Base-by-base conservation (phyloP, 23 tunicate genomes). In the Ascidia mentula region DNA sequence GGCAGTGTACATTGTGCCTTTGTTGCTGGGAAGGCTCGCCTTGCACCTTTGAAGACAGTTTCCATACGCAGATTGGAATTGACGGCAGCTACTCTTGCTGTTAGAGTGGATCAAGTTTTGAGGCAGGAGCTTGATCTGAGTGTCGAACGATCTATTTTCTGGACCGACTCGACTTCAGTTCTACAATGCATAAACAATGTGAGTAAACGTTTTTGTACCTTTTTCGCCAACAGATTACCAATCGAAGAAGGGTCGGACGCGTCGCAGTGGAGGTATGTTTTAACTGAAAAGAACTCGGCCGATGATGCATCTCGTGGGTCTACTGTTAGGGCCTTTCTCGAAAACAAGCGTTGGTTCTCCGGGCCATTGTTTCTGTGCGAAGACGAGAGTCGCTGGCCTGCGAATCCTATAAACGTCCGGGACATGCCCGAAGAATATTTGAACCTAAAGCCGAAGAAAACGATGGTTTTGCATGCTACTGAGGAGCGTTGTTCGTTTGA, bases 191-290 rank as follows among this genome's bases (percentile, higher is more conserved):
- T 42, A 12, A 42, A 42, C 15, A 42, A 42, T 28, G 65, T 53
- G 13, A 53, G 13, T 53, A 53, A 9, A 9, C 65, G 65, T 53
- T 53, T 53, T 15, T 53, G 65, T 53, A 53, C 65, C 65, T 53
- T 53, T 53, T 6, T 53, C 13, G 65, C 65, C 7, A 53, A 6
- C 65, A 6, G 65, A 53, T 9, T 53, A 28, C 28, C 13, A 28
- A 53, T 53, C 24, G 65, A 53, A 9, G 13, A 53, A 53, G 65
- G 65, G 13, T 53, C 65, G 2, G 65, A 53, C 65, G 65, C 65
- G 65, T 53, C 65, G 65, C 65, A 53, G 65, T 53, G 65, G 65
- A 53, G 24, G n/a, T n/a, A n/a, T n/a, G n/a, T n/a, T n/a, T n/a
- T n/a, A n/a, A n/a, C n/a, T n/a, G n/a, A n/a, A n/a, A n/a, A n/a